Base-by-base conservation (phyloP, 2,888 invertebrate species). In the Dorcus parallelipipedus region DNA sequence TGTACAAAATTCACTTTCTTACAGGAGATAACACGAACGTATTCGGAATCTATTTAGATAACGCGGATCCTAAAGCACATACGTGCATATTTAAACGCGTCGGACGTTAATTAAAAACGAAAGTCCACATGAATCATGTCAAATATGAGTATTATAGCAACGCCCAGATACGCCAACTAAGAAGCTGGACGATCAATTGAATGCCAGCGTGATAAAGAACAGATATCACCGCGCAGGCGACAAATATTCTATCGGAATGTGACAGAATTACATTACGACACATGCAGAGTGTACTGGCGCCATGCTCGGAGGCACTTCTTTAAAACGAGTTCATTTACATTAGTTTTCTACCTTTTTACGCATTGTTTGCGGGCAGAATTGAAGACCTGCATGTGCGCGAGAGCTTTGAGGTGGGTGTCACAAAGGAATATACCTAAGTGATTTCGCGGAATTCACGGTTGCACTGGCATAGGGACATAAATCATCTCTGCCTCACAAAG, bases 381-480 rank as follows among this genome's bases (percentile, higher is more conserved):
- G 26, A 33, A 33, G 26, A 33, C 26, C 26, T 33, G 26, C 26
- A 33, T 33, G 42, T 42, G 17, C n/a, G 41, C n/a, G 41, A 41
- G 23, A 20, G 17, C 23, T 17, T 45, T 45, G 14, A 17, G 20
- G 47, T 17, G 43, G 43, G 43, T 9, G 43, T 43, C 20, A 20
- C 17, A 17, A 43, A 43, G 17, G 20, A 43, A 43, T 14, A 43
- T 43, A 20, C 43, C 14, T 8, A 43, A 14, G 26, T 47, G 47
- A 47, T 17, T 47, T 47, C 26, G 47, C 47, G 26, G 47, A 47
- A 47, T 47, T 47, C 26, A 47, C 47, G n/a, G 26, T n/a, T 14
- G 47, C 47, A 47, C 17, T 9, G 17, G 6, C 26, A 33, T 33
- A 26, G 26, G 47, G 26, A 47, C 47, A 47, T 47, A 10, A 47